A percentile compares a stretch with the other conserved stretches of the same genome.
These are phyloP conservation scores for Napeogenes sylphis DNA, from an alignment of 2,888 invertebrate species.

Conservation along the genomic window DNA sequence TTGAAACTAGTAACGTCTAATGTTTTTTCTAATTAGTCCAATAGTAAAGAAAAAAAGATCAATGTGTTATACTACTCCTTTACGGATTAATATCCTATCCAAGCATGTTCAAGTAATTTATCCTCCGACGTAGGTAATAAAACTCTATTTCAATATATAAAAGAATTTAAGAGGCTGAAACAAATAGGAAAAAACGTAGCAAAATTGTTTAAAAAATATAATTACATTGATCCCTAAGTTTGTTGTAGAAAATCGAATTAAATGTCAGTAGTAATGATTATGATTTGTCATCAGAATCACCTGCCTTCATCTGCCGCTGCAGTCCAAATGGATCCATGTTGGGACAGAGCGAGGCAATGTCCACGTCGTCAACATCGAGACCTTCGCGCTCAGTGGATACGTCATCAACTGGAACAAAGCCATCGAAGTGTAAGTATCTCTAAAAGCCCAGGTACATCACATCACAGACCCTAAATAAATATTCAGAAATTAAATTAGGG, in stretches of 20 bases:
- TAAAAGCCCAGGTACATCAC: not conserved
- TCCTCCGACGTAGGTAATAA: not conserved
- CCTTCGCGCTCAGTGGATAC: conserved; percentile 97
- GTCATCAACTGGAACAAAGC: conserved; percentile 99
- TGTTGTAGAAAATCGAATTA: not conserved
- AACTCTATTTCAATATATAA: too few species aligned
- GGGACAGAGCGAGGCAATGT: conserved; percentile 99
- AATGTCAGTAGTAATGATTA: not conserved
- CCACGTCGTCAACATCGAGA: conserved; percentile 97
- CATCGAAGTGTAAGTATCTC: conserved; percentile 95
- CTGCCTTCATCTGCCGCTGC: conserved; percentile 95
- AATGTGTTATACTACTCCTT: not conserved
- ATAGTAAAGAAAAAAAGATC: not conserved
- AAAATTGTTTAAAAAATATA: too few species aligned
- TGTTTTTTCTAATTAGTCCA: not conserved
- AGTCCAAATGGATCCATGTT: conserved; percentile 98
- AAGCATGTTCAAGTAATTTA: not conserved
- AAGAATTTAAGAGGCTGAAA: too few species aligned
- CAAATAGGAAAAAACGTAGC: too few species aligned
- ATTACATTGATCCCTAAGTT: not conserved
- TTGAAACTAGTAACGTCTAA: not conserved
- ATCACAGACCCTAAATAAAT: conserved; percentile 1
- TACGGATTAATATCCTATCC: not conserved
- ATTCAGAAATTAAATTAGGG: not conserved
- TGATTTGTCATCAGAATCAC: conserved; percentile 84